These are phyloP conservation scores for Mohoua ochrocephala DNA, from an alignment of 2,113 vertebrate species.

Conservation along the genomic window DNA sequence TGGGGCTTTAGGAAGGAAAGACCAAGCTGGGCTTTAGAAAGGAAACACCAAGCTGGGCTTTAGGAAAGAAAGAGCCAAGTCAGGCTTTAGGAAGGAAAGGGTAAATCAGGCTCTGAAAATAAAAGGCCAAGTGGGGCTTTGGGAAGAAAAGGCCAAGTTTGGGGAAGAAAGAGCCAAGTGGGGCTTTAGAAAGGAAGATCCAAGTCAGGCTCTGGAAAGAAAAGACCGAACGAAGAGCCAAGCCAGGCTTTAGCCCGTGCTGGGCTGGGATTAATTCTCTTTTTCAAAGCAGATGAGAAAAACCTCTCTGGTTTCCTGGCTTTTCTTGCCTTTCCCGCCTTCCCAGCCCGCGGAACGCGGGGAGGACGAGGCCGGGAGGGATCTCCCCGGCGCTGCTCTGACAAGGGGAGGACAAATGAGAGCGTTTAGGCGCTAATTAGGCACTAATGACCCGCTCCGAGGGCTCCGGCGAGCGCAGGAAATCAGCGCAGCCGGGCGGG, in stretches of 20 bases:
- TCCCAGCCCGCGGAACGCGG: fast-evolving
- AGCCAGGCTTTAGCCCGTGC: fast-evolving
- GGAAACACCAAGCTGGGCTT: background rate
- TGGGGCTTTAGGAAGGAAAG: background rate
- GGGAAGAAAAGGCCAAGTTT: background rate
- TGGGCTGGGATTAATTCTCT: background rate
- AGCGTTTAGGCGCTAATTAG: constrained; percentile 68
- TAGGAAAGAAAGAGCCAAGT: background rate
- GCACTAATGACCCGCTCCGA: constrained; percentile 52
- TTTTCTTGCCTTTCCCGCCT: background rate
- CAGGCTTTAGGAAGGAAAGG: background rate
- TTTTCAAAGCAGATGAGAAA: background rate
- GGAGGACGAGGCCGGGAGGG: background rate
- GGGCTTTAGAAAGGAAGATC: background rate
- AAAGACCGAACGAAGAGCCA: too few relatives aligned
- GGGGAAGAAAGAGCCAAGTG: background rate
- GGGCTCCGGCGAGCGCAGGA: background rate
- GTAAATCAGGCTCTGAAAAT: too few relatives aligned
- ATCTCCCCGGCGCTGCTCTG: background rate
- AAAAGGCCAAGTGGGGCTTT: background rate
- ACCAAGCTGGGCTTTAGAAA: background rate
- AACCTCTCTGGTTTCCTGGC: fast-evolving
- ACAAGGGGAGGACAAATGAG: constrained; percentile 66
- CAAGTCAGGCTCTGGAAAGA: fast-evolving
- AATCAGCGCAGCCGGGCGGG: background rate